phyloP scores from a whole-genome alignment of 2,797 vertebrate genomes.

The Amniataba percoides region DNA sequence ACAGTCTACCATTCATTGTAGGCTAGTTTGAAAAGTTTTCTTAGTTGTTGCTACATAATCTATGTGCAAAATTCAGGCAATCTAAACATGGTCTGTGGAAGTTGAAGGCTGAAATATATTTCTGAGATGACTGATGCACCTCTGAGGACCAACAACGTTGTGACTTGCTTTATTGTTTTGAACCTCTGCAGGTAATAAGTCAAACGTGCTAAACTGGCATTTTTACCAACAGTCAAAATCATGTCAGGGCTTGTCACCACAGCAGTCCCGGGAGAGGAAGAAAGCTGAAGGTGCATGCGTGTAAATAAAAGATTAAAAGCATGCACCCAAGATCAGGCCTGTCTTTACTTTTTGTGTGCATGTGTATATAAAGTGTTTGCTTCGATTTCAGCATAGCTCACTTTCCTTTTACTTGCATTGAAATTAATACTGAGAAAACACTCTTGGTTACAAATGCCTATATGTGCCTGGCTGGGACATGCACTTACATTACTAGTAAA shows the following conservation, averaged over 20 bases:
- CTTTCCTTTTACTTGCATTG: constrained; percentile 11
- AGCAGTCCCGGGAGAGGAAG: background rate
- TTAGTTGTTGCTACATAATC: background rate
- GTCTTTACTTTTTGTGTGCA: constrained; percentile 6
- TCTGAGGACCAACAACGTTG: background rate
- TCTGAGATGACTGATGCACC: background rate
- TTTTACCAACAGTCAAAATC: constrained; percentile 46
- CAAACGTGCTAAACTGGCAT: constrained; percentile 50
- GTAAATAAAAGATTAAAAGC: constrained; percentile 6
- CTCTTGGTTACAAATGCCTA: constrained; percentile 2
- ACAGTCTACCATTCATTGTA: background rate
- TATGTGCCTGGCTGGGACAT: background rate
- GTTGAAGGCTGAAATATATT: background rate
- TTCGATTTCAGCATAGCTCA: constrained; percentile 14
- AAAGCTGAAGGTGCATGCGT: background rate
- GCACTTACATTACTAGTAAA: background rate
- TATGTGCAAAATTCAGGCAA: background rate
- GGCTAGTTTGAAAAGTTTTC: background rate
- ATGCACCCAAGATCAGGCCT: background rate
- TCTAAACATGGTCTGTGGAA: background rate
- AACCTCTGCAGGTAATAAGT: background rate
- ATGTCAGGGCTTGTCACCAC: constrained; percentile 49
- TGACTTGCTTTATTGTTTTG: constrained; percentile 39
- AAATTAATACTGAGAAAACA: background rate
- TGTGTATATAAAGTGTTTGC: background rate